Evolutionary conservation across 2,797 vertebrate genomes (phyloP).

Genomic region (Platyrinchus mystaceus): DNA sequence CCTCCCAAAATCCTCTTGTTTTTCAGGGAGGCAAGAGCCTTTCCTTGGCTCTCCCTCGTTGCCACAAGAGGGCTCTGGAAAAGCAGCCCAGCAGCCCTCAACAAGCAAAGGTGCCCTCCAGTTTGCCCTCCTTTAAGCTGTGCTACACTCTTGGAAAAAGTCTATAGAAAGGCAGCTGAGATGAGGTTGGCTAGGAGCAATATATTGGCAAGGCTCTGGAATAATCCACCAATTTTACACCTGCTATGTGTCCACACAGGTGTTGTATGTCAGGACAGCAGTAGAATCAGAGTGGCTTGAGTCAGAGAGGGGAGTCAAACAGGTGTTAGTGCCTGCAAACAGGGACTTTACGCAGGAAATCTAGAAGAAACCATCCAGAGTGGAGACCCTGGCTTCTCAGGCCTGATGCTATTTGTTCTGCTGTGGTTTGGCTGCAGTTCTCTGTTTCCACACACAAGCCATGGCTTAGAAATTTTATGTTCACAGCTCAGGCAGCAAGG

Average conservation of each 20-base stretch:
- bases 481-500: neutral
- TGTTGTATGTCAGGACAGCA: neutral
- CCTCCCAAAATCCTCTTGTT: neutral
- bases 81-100: neutral
- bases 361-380: neutral
- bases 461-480: neutral
- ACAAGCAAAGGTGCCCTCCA: neutral
- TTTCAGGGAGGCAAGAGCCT: neutral
- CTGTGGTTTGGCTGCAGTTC: neutral
- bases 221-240: neutral
- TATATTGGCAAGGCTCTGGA: neutral
- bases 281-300: neutral
- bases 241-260: neutral
- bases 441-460: neutral
- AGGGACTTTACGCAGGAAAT: neutral
- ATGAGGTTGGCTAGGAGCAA: neutral
- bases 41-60: neutral
- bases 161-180: neutral
- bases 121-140: neutral
- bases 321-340: neutral
- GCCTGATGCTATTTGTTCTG: neutral
- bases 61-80: conserved; percentile 52
- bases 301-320: neutral
- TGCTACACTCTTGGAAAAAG: neutral
- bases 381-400: neutral